A percentile compares a stretch with the other conserved stretches of the same genome.
Evolutionary conservation across 1,140 invertebrate genomes (phyloP).

Genomic region (Drosophila subpulchrella): DNA sequence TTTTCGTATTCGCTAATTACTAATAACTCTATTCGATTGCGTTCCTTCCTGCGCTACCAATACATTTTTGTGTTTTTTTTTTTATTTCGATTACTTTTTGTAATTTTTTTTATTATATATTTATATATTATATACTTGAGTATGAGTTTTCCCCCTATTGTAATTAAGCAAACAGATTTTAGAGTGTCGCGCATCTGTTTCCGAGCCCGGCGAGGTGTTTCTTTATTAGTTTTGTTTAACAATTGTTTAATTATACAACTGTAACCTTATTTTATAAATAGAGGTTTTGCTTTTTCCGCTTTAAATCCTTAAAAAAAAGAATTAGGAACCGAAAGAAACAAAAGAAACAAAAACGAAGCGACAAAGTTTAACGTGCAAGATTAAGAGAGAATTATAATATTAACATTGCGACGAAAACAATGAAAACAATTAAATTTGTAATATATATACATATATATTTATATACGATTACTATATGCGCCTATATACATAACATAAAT

Average conservation of each 20-base stretch:
- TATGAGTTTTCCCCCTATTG: conserved; percentile 16
- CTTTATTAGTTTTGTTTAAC: conserved; percentile 33
- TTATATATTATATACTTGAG: conserved; percentile 27
- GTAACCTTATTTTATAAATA: conserved; percentile 63
- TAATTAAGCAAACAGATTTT: conserved; percentile 35
- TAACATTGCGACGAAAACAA: conserved; percentile 27
- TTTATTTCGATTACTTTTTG: conserved; percentile 29
- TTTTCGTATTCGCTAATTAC: conserved; percentile 29
- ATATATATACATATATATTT: conserved; percentile 55
- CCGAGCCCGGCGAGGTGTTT: conserved; percentile 7
- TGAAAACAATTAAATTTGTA: conserved; percentile 49
- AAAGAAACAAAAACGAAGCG: conserved; percentile 3
- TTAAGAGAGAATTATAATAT: conserved; percentile 45
- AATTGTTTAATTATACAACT: conserved; percentile 32
- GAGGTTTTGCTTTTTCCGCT: conserved; percentile 55
- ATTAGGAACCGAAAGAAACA: conserved; percentile 17
- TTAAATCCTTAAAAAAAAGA: conserved; percentile 45
- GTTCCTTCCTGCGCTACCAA: conserved; percentile 12
- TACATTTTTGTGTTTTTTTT: conserved; percentile 30
- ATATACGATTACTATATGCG: conserved; percentile 41
- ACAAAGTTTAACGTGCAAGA: conserved; percentile 24
- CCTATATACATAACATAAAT: conserved; percentile 51
- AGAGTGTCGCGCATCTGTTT: conserved; percentile 22
- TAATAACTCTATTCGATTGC: conserved; percentile 19
- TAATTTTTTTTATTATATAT: conserved; percentile 40